Evolutionary conservation across 2,797 vertebrate species (phyloP).

Genomic region (Thalassophryne amazonica): DNA sequence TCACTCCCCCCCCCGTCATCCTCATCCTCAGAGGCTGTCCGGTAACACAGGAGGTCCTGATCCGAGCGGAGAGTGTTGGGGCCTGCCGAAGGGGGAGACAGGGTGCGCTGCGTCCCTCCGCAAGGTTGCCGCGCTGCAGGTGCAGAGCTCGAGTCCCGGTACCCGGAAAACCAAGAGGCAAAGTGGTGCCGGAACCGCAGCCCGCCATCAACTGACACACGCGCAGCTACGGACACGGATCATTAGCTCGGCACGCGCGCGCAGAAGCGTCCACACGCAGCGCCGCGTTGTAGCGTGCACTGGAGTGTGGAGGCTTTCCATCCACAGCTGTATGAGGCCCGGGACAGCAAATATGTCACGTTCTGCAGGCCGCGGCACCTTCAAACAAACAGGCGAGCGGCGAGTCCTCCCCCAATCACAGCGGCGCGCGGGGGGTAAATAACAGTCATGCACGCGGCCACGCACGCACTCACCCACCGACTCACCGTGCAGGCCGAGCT

Average conservation of each 20-base stretch:
- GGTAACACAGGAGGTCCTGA: conserved; percentile 17
- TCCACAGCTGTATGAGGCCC: conserved; percentile 37
- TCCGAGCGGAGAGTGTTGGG: conserved; percentile 2
- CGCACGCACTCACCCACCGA: conserved; percentile 61
- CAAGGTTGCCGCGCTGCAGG: conserved; percentile 76
- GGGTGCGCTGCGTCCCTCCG: conserved; percentile 66
- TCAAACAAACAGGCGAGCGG: conserved; percentile 2
- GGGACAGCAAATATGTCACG: background rate
- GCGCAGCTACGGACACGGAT: too few species aligned
- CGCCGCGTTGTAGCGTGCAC: too few species aligned
- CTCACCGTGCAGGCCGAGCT: conserved; percentile 84
- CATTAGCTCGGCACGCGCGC: conserved; percentile 18
- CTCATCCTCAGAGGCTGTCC: conserved; percentile 3
- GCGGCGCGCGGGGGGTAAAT: conserved; percentile 37
- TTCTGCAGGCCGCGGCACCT: too few species aligned
- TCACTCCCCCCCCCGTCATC: conserved; percentile 12
- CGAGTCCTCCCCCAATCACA: conserved; percentile 22
- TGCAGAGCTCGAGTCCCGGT: too few species aligned
- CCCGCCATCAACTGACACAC: conserved; percentile 9
- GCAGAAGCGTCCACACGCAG: background rate
- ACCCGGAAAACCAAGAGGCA: conserved; percentile 4
- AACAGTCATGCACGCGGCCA: conserved; percentile 52
- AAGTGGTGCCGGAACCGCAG: conserved; percentile 10
- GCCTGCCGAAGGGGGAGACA: background rate
- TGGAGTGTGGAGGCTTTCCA: conserved; percentile 28